These are phyloP conservation scores for Aleiodes alternator DNA, from an alignment of 2,888 invertebrate genomes.

Conservation along the genomic window DNA sequence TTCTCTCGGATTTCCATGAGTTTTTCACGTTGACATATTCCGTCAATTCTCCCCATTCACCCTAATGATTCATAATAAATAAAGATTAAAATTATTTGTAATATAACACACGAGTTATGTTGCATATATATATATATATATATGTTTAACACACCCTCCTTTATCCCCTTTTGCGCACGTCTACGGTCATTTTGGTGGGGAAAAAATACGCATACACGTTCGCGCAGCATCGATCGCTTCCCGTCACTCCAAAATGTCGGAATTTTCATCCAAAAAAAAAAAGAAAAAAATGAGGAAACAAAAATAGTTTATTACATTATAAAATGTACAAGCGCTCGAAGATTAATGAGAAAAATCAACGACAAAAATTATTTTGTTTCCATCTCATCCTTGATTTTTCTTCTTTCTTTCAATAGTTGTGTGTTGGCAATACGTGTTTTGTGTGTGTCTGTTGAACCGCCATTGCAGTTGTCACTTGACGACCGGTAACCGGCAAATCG, in stretches of 20 bases:
- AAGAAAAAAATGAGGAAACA: background rate
- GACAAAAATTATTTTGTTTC: too few relatives aligned
- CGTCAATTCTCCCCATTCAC: background rate
- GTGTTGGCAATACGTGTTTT: background rate
- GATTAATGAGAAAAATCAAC: background rate
- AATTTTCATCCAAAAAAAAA: constrained; percentile 14
- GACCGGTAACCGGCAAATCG: constrained; percentile 13
- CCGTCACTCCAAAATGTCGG: constrained; percentile 35
- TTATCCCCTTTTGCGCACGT: constrained; percentile 22
- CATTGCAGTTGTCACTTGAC: constrained; percentile 23
- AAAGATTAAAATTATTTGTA: constrained; percentile 1
- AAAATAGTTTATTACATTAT: background rate
- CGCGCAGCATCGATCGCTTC: constrained; percentile 33
- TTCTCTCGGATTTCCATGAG: background rate
- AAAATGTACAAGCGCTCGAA: background rate
- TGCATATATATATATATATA: background rate
- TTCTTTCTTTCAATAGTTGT: background rate
- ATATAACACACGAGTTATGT: constrained; percentile 17
- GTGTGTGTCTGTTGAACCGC: background rate
- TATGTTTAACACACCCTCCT: constrained; percentile 19
- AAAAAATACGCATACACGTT: constrained; percentile 25
- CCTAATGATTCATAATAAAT: background rate
- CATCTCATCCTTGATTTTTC: too few relatives aligned
- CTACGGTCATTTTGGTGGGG: constrained; percentile 4
- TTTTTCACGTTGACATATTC: too few relatives aligned